These are phyloP conservation scores for Eulemur rubriventer DNA, from an alignment of 2,797 vertebrate species.

Conservation along the genomic window DNA sequence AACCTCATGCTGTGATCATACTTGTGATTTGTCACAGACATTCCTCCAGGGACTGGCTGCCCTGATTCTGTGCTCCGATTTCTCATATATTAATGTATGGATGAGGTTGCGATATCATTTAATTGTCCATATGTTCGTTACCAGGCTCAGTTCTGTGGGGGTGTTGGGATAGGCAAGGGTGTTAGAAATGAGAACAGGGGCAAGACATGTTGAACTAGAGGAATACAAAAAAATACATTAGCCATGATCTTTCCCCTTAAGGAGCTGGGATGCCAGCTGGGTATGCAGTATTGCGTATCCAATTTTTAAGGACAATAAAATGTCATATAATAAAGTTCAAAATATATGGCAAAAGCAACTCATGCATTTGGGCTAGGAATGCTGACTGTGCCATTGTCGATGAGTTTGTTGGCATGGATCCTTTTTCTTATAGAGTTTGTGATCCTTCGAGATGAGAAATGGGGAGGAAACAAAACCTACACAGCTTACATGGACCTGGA, in stretches of 20 bases:
- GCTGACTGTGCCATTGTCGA: background rate
- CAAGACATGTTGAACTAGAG: background rate
- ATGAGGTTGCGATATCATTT: background rate
- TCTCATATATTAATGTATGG: background rate
- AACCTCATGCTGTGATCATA: background rate
- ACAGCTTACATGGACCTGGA: slow-evolving; percentile 91
- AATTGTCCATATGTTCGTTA: background rate
- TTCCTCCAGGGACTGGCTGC: background rate
- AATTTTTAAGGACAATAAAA: background rate
- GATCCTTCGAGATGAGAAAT: slow-evolving; percentile 94
- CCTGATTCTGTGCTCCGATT: slow-evolving; percentile 33
- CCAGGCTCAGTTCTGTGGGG: background rate
- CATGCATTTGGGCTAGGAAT: background rate
- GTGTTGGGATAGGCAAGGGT: too few species aligned
- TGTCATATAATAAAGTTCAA: background rate
- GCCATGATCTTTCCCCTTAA: background rate
- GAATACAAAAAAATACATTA: background rate
- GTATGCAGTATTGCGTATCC: background rate
- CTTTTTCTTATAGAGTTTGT: slow-evolving; percentile 90
- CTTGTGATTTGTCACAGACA: background rate
- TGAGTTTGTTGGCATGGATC: background rate
- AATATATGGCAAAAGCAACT: background rate
- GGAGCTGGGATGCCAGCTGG: background rate
- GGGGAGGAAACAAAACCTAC: slow-evolving; percentile 96
- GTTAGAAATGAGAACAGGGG: background rate